Evolutionary conservation across 37 sponge, comb jelly and placozoan genomes (phyloP), one percentile per base, ranked within the genome.

Genomic region (Theonella swinhoei): DNA sequence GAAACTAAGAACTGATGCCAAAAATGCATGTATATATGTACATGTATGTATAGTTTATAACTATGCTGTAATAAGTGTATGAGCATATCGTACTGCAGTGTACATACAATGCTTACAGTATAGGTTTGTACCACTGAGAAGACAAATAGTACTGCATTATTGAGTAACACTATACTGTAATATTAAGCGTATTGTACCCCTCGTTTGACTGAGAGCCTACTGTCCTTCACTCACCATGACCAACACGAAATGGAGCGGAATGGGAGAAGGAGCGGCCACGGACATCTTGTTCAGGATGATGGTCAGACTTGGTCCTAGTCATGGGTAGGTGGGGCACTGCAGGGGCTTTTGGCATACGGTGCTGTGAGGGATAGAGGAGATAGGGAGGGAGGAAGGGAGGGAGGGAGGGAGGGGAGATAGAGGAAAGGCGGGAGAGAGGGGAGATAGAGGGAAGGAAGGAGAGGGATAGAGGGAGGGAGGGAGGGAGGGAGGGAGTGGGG

Each of bases 271-370:
- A 29, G 43, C 42, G 36, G 36, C 4, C 58, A 70, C 60, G 36
- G 2, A 42, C 7, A 0, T 39, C 29, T 24, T 34, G 24, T 31
- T 54, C 32, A 39, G 84, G 76, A 33, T 33, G 34, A 25, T 17
- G 0, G 41, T 83, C 68, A 14, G 84, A 75, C 42, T 83, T 74
- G n/a, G 36, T 32, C 22, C 62, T 40, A 1, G 84, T 30, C n/a
- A 83, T 37, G 31, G 75, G 68, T 19, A 47, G 65, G 59, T 67
- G 84, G 43, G 84, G 43, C 8, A 75, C 36, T 3, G 67, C 3
- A 39, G 3, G 74, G 63, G 33, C 23, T 39, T 64, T 82, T 64
- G 26, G 70, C 1, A 61, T 62, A 65, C 19, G 54, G 23, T 42
- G 54, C 54, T 69, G 71, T 19, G 58, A 19, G 60, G 19, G 11